A percentile compares a stretch with the other conserved stretches of the same genome.
Evolutionary conservation across 2,113 vertebrate genomes (phyloP).

Genomic region (Cranoglanis bouderius): DNA sequence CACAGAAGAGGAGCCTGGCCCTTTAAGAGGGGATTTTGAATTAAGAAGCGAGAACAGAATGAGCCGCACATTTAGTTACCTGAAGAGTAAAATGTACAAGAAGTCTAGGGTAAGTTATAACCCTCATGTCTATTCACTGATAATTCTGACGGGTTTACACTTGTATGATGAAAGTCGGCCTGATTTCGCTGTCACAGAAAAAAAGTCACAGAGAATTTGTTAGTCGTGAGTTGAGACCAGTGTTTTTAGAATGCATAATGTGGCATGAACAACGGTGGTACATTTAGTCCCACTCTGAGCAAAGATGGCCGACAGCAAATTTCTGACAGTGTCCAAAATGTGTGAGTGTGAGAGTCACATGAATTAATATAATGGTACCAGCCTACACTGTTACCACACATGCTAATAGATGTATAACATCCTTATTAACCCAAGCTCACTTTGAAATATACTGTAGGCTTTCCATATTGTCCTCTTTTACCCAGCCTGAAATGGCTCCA

Average conservation of each 20-base stretch:
- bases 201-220: background rate
- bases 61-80: constrained; percentile 97
- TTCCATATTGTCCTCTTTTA: background rate
- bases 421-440: background rate
- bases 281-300: background rate
- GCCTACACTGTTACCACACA: background rate
- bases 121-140: background rate
- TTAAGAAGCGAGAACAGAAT: constrained; percentile 87
- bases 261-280: background rate
- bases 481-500: background rate
- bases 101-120: constrained; percentile 84
- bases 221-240: background rate
- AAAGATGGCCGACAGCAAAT: background rate
- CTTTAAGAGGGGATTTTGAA: constrained; percentile 79
- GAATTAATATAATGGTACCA: background rate
- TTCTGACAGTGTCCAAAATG: background rate
- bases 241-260: background rate
- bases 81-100: constrained; percentile 98
- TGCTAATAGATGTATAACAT: background rate
- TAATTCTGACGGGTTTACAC: background rate
- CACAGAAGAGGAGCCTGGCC: constrained; percentile 86
- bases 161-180: background rate
- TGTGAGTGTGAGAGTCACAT: background rate
- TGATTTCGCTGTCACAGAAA: background rate
- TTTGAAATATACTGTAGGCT: background rate